Base-by-base conservation (phyloP, 2,797 vertebrate species). In the Alauda arvensis region DNA sequence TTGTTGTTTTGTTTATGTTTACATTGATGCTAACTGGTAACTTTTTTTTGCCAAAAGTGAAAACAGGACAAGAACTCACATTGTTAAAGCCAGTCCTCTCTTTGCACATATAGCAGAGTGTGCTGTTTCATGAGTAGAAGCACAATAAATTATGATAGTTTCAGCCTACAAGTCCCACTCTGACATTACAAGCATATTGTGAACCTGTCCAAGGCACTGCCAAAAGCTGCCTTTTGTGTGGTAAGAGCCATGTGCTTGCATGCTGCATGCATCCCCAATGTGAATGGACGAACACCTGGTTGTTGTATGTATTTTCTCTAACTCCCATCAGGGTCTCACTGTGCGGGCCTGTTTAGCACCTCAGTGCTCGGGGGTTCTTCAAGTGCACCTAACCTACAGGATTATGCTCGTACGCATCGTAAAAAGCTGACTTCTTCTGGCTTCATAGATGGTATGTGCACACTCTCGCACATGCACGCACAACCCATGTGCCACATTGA, bases 381-480 rank as follows among this genome's bases (percentile, higher is more conserved):
- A 97, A 98, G 98, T 90, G 98, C 98, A 96, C 98, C 98, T 98
- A 98, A 98, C 97, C 98, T 98, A 96, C 98, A 98, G 97, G 98
- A 98, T 97, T 98, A 98, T 98, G 98, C 98, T 98, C 98, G 97
- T 97, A 97, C 96, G 92, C 98, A 98, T 97, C 98, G 98, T 98
- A 98, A 98, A 98, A 98, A 98, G 98, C 98, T 98, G 98, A 98
- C 98, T 94, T 96, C 98, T 96, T 97, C 98, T 97, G 98, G 97
- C 98, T 98, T 98, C 98, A 97, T 98, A 98, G 98, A 98, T 98
- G 98, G 98, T 98, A 98, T 98, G 98, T 98, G 98, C 98, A 97
- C 97, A 97, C 96, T 95, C 94, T 97, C 97, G 97, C 97, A 97
- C 96, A 96, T 97, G 97, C 96, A 97, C 88, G 95, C 91, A 95